Evolutionary conservation across 2,797 vertebrate genomes (phyloP).

Genomic region (Scarus forsteni): DNA sequence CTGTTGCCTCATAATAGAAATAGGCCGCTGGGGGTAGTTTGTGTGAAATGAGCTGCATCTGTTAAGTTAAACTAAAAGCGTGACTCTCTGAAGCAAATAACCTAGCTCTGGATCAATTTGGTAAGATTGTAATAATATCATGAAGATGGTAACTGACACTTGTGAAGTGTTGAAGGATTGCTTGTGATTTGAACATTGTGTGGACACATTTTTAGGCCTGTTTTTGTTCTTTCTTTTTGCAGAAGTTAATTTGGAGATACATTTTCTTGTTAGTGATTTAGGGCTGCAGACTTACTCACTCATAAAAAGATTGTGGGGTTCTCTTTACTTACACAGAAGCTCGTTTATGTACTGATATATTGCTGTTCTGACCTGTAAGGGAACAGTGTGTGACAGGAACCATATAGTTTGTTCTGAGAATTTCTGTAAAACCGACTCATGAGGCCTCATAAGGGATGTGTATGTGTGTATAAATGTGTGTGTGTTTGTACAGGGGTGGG

Average conservation of each 20-base stretch:
- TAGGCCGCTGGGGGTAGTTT: constrained; percentile 53
- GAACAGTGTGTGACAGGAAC: constrained; percentile 62
- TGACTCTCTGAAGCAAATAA: constrained; percentile 15
- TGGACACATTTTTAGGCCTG: constrained; percentile 2
- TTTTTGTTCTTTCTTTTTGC: constrained; percentile 27
- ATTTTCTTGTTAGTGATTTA: neutral
- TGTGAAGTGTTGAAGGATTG: constrained; percentile 20
- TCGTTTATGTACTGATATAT: constrained; percentile 3
- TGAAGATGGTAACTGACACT: constrained; percentile 7
- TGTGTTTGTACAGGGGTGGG: constrained; percentile 21
- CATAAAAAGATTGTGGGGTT: constrained; percentile 1
- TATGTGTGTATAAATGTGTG: constrained; percentile 15
- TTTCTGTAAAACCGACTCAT: constrained; percentile 60
- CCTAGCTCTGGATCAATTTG: constrained; percentile 28
- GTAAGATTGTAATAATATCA: constrained; percentile 31
- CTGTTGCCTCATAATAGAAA: constrained; percentile 78
- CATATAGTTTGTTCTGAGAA: constrained; percentile 72
- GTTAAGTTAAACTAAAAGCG: constrained; percentile 16
- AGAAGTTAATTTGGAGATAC: constrained; percentile 25
- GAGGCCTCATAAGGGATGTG: constrained; percentile 32
- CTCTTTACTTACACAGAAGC: neutral
- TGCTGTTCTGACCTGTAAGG: constrained; percentile 31
- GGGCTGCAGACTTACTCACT: constrained; percentile 3
- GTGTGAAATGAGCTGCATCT: constrained; percentile 53
- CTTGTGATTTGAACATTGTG: constrained; percentile 20